These are phyloP conservation scores for Crax fasciolata DNA, from an alignment of 2,797 vertebrate species.

Conservation along the genomic window DNA sequence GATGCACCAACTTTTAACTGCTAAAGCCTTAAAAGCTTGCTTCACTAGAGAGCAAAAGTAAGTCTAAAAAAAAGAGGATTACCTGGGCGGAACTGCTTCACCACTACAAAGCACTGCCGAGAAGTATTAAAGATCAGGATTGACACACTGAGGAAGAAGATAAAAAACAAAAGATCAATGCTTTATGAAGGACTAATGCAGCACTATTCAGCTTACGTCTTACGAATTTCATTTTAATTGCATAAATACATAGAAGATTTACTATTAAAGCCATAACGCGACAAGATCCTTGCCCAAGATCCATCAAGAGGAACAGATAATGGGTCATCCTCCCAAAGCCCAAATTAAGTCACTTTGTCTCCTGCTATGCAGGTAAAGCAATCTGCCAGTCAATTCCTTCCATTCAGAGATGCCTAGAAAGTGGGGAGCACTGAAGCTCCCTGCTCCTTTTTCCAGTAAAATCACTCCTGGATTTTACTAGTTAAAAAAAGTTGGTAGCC, in stretches of 20 bases:
- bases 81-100: slow-evolving; percentile 99
- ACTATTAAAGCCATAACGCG: not conserved
- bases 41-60: slow-evolving; percentile 57
- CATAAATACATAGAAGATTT: not conserved
- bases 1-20: slow-evolving; percentile 64
- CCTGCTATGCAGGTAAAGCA: not conserved
- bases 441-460: not conserved
- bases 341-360: not conserved
- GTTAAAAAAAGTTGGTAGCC: not conserved
- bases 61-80: slow-evolving; percentile 67
- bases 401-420: not conserved
- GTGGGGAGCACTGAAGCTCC: not conserved
- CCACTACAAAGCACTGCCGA: slow-evolving; percentile 93
- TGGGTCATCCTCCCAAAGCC: not conserved
- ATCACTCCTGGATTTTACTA: not conserved
- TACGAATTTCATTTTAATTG: slow-evolving; percentile 23
- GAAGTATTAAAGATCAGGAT: slow-evolving; percentile 93
- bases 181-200: slow-evolving; percentile 26
- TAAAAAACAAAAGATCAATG: slow-evolving; percentile 57
- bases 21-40: slow-evolving; percentile 59
- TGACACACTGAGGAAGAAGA: slow-evolving; percentile 86
- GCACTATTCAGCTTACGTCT: not conserved
- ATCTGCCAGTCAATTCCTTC: not conserved
- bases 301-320: not conserved
- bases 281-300: not conserved